Conservation (phyloP, 2,888 invertebrate species). For the Dusona sp. region DNA sequence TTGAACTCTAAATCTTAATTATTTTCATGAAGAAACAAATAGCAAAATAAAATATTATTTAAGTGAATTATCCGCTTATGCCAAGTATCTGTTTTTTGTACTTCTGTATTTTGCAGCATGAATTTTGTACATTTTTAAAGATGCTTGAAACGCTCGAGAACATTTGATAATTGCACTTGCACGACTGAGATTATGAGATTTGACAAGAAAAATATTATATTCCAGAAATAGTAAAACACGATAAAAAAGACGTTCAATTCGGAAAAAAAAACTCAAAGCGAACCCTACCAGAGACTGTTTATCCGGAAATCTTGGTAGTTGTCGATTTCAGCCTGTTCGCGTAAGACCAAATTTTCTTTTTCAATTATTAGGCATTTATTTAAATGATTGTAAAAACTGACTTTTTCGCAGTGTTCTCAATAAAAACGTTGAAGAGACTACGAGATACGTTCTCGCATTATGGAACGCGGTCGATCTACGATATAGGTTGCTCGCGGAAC, state of each 20-base stretch:
- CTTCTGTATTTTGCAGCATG: background rate
- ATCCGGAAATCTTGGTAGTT: slow-evolving; percentile 78
- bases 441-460: slow-evolving; percentile 77
- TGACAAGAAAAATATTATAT: background rate
- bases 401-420: slow-evolving; percentile 70
- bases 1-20: background rate
- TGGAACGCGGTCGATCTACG: slow-evolving; percentile 81
- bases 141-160: too few species aligned
- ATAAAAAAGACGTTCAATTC: slow-evolving; percentile 2
- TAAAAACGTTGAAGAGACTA: slow-evolving; percentile 69
- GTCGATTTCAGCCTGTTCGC: slow-evolving; percentile 75
- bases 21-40: background rate
- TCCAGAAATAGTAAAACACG: slow-evolving; percentile 60
- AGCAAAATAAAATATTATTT: too few species aligned
- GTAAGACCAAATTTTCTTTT: slow-evolving; percentile 63
- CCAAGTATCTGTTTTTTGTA: too few species aligned
- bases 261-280: slow-evolving; percentile 30
- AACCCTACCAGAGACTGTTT: slow-evolving; percentile 72
- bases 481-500: slow-evolving; percentile 75
- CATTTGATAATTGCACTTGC: background rate
- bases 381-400: background rate
- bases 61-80: too few species aligned
- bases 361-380: too few species aligned
- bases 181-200: background rate
- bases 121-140: background rate